These are phyloP conservation scores for Willowsia nigromaculata DNA, from an alignment of 2,888 invertebrate species.

Conservation along the genomic window DNA sequence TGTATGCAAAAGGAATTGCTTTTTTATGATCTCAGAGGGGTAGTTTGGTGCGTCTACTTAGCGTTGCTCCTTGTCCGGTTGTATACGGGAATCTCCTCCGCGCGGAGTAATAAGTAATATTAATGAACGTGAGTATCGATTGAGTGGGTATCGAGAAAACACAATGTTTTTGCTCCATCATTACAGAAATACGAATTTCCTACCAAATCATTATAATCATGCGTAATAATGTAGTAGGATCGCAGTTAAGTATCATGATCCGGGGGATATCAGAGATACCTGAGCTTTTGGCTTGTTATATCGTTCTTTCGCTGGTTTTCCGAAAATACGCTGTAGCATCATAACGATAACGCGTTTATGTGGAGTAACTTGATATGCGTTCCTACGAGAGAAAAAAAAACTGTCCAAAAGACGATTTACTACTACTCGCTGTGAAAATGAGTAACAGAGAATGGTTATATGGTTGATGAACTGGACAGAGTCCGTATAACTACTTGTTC, in stretches of 20 bases:
- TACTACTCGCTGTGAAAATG: conserved; percentile 11
- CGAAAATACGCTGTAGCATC: no score
- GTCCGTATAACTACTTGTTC: background rate
- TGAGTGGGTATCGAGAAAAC: no score
- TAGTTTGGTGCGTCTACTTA: no score
- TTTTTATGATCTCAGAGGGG: no score
- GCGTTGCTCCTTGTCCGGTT: no score
- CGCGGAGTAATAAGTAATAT: background rate
- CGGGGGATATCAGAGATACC: background rate
- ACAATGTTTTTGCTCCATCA: no score
- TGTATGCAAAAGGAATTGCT: background rate
- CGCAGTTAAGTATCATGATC: background rate
- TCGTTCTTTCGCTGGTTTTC: no score
- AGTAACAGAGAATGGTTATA: background rate
- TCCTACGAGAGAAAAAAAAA: no score
- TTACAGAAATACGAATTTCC: background rate
- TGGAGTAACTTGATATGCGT: no score
- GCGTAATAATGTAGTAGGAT: background rate
- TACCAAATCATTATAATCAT: background rate
- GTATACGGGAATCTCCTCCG: no score
- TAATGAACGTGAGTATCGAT: background rate
- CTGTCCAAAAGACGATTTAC: conserved; percentile 27
- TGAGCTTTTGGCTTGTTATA: no score
- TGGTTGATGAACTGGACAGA: conserved; percentile 20
- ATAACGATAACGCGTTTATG: no score